Base-by-base conservation (phyloP, 2,797 vertebrate species). In the Hippocampus kuda region DNA sequence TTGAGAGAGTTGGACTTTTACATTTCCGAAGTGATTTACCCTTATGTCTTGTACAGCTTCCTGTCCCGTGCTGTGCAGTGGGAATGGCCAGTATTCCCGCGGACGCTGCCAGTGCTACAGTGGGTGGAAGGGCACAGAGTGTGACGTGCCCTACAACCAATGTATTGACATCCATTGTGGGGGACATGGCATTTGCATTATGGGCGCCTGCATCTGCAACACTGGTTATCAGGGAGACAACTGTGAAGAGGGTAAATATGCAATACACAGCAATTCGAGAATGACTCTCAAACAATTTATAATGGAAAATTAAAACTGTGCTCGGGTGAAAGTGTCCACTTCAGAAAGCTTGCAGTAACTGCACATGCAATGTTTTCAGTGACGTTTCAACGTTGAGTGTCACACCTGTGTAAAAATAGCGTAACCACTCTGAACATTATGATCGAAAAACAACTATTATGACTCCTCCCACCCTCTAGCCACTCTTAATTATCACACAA, bases 51-150 rank as follows among this genome's bases (percentile, higher is more conserved):
- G 0, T 72, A 3, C 90, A 99, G 97, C 95, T 38, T 89, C 96
- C 79, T 99, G 97, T 83, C 96, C 96, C 0, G 94, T 98, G 80
- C 86, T 99, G 81, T 99, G 97, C 75, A 98, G 94, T 12, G 95
- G 94, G 27, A 98, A 99, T 0, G 97, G 97, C 26, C 96, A 99
- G 82, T 99, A 99, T 84, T 95, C 95, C 73, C 95, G 94, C 44
- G 97, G 97, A 64, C 97, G 95, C 82, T 99, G 97, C 88, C 93
- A 98, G 71, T 99, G 97, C 76, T 97, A 94, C 90, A 98, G 96
- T 0, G 97, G 97, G 59, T 99, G 97, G 97, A 99, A 99, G 87
- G 95, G 97, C 68, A 96, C 95, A 0, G 97, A 99, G 84, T 99
- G 97, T 5, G 97, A 99, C 0, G 93, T 99, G 59, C 95, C 95